phyloP scores from a whole-genome alignment of 2,797 vertebrate species.

The Parambassis ranga region DNA sequence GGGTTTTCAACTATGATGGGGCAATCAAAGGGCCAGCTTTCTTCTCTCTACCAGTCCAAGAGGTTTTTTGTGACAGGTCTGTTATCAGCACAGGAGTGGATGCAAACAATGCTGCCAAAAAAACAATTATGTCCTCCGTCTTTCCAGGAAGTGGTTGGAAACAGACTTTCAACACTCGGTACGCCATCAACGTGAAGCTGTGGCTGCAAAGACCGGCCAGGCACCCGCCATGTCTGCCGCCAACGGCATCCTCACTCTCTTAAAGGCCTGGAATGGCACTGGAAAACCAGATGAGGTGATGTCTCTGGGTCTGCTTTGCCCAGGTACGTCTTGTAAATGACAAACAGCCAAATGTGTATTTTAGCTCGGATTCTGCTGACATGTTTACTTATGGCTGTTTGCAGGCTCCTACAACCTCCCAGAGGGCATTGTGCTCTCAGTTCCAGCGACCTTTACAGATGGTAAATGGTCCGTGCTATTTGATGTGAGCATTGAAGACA shows the following conservation, averaged over 20 bases:
- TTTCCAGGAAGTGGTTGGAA: slow-evolving; percentile 83
- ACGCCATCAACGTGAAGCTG: slow-evolving; percentile 29
- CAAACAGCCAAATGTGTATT: background rate
- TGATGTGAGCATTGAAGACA: slow-evolving; percentile 71
- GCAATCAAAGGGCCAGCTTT: slow-evolving; percentile 84
- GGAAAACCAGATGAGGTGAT: slow-evolving; percentile 72
- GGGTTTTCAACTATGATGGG: slow-evolving; percentile 81
- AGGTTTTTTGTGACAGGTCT: slow-evolving; percentile 86
- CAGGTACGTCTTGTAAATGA: no score
- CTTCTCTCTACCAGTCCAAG: slow-evolving; percentile 76
- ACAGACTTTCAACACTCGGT: slow-evolving; percentile 76
- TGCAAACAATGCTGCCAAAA: no score
- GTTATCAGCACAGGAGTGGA: no score
- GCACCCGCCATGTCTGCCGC: slow-evolving; percentile 74
- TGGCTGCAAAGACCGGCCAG: slow-evolving; percentile 48
- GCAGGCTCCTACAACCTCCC: slow-evolving; percentile 84
- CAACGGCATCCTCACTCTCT: slow-evolving; percentile 76
- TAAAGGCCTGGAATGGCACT: slow-evolving; percentile 85
- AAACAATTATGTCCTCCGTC: background rate
- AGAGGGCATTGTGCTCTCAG: slow-evolving; percentile 83
- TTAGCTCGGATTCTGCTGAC: background rate
- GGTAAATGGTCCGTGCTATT: slow-evolving; percentile 79
- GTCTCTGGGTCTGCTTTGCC: slow-evolving; percentile 84
- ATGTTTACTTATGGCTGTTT: background rate
- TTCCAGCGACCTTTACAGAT: slow-evolving; percentile 85